Base-by-base conservation (phyloP, 2,113 vertebrate genomes). In the Lonchura striata region DNA sequence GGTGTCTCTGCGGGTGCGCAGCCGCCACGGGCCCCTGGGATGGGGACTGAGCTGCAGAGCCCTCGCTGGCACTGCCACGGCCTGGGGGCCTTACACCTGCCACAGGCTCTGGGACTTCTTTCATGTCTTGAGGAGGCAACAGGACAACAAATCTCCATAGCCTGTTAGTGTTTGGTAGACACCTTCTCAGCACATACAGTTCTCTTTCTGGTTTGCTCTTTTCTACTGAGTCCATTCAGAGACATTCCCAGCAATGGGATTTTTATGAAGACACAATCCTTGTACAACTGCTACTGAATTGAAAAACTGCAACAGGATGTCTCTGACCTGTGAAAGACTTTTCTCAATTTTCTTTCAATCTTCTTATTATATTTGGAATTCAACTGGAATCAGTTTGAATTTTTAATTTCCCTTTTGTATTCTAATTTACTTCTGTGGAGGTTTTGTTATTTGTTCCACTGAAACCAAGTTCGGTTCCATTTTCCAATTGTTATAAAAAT, bases 31-130 rank as follows among this genome's bases (percentile, higher is more conserved):
- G 35, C 35, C 13, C n/a, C 42, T 39, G 0, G 0, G 23, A 7
- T 28, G 33, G 23, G 52, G 8, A 22, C 21, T 3, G 47, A 49
- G 13, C 33, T 23, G 39, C 31, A 8, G 31, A 68, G 53, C 22
- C 47, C 13, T n/a, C 1, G 0, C 3, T 35, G 41, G 22, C 7
- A 4, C 33, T 12, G 3, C 6, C 10, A 2, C 2, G 35, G 41
- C 23, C 50, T 14, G 46, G 11, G 16, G 41, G 41, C n/a, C 75
- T 27, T 15, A 8, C 1, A 2, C 3, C 2, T 9, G 49, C 5
- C 0, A 16, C 13, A 47, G 15, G 14, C 15, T 27, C 61, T 23
- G 28, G 0, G 10, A 13, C 50, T 41, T 31, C 35, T 69, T 60
- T 39, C 1, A 0, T 57, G 44, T 72, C 41, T 74, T 77, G 42